A percentile compares a stretch with the other conserved stretches of the same genome.
Conservation (phyloP, 2,113 vertebrate species). For the Cyrtonyx montezumae region DNA sequence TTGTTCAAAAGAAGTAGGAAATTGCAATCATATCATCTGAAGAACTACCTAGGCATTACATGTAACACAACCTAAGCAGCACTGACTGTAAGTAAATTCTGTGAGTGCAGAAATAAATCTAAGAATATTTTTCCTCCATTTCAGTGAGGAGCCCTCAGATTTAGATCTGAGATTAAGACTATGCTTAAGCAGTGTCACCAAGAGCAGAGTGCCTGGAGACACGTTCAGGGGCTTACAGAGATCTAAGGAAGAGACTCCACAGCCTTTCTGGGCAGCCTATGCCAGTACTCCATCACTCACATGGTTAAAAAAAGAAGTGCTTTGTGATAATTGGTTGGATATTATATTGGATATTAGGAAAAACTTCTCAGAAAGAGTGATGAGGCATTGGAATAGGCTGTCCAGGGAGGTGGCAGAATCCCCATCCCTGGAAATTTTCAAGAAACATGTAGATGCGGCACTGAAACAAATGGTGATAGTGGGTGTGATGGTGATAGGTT, state of each 20-base stretch:
- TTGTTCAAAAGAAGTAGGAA: background rate
- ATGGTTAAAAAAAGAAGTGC: background rate
- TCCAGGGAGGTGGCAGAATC: too few species aligned
- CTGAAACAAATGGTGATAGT: too few species aligned
- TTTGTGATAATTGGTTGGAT: background rate
- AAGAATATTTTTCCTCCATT: background rate
- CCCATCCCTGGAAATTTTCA: too few species aligned
- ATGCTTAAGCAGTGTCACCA: background rate
- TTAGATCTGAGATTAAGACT: background rate
- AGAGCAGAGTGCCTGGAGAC: background rate
- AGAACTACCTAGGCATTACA: background rate
- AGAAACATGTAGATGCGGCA: too few species aligned
- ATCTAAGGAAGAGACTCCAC: background rate
- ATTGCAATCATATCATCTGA: background rate
- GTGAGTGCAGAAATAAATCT: background rate
- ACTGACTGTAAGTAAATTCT: background rate
- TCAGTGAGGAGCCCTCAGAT: background rate
- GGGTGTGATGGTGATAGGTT: too few species aligned
- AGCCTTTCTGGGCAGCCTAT: background rate
- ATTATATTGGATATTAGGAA: too few species aligned
- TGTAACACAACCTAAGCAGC: background rate
- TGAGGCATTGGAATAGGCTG: too few species aligned
- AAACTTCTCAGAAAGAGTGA: too few species aligned
- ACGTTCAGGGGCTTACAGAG: background rate
- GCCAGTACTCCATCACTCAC: background rate